A percentile compares a stretch with the other conserved stretches of the same genome.
These are phyloP conservation scores for Eupelmus urozonus DNA, from an alignment of 2,888 invertebrate species.

Conservation along the genomic window DNA sequence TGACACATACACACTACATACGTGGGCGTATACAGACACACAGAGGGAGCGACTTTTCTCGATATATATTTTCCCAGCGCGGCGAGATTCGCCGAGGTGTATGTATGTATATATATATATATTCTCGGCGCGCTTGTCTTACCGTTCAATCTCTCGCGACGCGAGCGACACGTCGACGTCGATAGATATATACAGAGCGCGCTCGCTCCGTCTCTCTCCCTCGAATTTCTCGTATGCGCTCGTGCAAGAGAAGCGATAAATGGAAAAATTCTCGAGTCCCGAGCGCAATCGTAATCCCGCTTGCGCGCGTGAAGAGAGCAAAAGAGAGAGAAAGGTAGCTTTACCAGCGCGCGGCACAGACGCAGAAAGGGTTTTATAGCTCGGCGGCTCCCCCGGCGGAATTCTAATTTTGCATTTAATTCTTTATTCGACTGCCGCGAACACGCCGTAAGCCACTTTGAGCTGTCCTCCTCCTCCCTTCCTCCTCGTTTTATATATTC, in stretches of 20 bases:
- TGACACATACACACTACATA: too few relatives aligned
- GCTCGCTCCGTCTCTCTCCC: neutral
- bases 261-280: constrained; percentile 75
- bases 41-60: too few relatives aligned
- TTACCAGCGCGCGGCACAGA: neutral
- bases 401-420: constrained; percentile 69
- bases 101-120: neutral
- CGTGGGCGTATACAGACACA: too few relatives aligned
- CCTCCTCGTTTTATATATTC: constrained; percentile 1
- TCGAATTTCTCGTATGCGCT: constrained; percentile 73
- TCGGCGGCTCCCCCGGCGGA: constrained; percentile 49
- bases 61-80: too few relatives aligned
- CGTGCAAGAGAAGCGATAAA: constrained; percentile 75
- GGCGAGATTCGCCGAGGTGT: too few relatives aligned
- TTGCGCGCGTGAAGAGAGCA: too few relatives aligned
- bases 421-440: constrained; percentile 66
- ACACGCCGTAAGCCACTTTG: constrained; percentile 61
- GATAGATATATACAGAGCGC: constrained; percentile 5
- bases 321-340: constrained; percentile 54
- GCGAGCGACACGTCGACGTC: neutral
- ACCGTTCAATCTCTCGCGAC: constrained; percentile 44
- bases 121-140: constrained; percentile 28
- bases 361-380: neutral
- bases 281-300: constrained; percentile 71
- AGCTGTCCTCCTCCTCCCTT: constrained; percentile 39